Conservation (phyloP, 1,140 invertebrate species). For the Lepidostoma basale region DNA sequence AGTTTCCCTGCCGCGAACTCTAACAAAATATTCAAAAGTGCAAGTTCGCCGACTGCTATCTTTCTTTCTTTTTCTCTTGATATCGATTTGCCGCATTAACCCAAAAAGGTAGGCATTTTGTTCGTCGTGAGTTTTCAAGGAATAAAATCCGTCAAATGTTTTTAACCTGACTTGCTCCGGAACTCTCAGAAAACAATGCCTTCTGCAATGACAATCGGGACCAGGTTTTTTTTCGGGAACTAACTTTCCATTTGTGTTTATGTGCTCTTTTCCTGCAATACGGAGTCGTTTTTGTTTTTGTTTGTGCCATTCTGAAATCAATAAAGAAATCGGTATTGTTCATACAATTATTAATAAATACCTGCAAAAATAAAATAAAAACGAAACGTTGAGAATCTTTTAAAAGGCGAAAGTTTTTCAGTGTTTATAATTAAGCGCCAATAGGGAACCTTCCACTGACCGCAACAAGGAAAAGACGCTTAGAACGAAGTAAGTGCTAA, state of each 20-base stretch:
- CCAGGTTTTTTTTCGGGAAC: constrained; percentile 61
- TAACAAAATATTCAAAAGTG: constrained; percentile 64
- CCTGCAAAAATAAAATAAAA: neutral
- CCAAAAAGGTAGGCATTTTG: constrained; percentile 66
- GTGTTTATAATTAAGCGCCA: constrained; percentile 31
- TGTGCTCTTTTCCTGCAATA: constrained; percentile 62
- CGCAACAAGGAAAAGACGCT: constrained; percentile 22
- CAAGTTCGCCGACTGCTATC: constrained; percentile 61
- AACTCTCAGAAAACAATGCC: constrained; percentile 61
- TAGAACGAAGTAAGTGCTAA: constrained; percentile 42
- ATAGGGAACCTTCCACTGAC: too few species aligned
- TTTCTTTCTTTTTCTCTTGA: constrained; percentile 62
- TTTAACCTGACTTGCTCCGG: constrained; percentile 58
- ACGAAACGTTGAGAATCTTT: neutral
- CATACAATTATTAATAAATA: too few species aligned
- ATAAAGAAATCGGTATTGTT: neutral
- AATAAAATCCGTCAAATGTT: constrained; percentile 64
- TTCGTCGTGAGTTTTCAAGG: constrained; percentile 64
- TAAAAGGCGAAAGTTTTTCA: neutral
- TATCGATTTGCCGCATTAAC: constrained; percentile 63
- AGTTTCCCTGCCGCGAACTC: constrained; percentile 61
- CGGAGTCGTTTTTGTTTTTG: constrained; percentile 63
- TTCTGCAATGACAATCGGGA: constrained; percentile 61
- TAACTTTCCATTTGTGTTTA: constrained; percentile 63
- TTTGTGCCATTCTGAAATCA: constrained; percentile 63